Base-by-base conservation (phyloP, 1,140 invertebrate species). In the Monomorium pharaonis region DNA sequence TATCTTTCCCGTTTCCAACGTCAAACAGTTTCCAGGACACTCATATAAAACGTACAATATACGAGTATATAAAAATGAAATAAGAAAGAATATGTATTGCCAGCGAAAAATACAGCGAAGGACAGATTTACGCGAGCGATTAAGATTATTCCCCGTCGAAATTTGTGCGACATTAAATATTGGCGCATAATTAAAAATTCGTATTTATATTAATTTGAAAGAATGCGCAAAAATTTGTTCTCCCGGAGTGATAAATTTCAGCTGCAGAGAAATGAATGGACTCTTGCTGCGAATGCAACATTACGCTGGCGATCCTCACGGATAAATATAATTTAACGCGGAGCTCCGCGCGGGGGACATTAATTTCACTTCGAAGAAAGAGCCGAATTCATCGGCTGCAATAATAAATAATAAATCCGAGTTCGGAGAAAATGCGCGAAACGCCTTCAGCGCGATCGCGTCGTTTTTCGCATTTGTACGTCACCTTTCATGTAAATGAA, bases 351-450 rank as follows among this genome's bases (percentile, higher is more conserved):
- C 42, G n/a, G 6, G 3, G n/a, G 24, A 37, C 30, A n/a, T 69
- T 69, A 54, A 54, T 54, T 80, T 69, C n/a, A 16, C 27, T 54
- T 14, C 12, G 3, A 44, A 72, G 33, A 14, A 24, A 69, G 21
- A 56, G 14, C n/a, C 33, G 5, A 44, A 81, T 80, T 14, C 24
- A 51, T 81, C 51, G 78, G 5, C 2, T 24, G 16, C n/a, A n/a
- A n/a, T n/a, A n/a, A n/a, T n/a, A n/a, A 24, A n/a, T 27, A 56
- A 70, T 81, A 81, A 80, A 62, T 77, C 27, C 56, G 21, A 24
- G 42, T 49, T 42, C 2, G 24, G 27, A 37, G 18, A 44, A 72
- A 81, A 56, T 27, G 12, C 3, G 6, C 49, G n/a, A 54, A 56
- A 33, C 49, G 47, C 33, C 21, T 14, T 18, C 33, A 14, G 24